Conservation (phyloP, 2,797 vertebrate species). For the Chloroceryle amazona region DNA sequence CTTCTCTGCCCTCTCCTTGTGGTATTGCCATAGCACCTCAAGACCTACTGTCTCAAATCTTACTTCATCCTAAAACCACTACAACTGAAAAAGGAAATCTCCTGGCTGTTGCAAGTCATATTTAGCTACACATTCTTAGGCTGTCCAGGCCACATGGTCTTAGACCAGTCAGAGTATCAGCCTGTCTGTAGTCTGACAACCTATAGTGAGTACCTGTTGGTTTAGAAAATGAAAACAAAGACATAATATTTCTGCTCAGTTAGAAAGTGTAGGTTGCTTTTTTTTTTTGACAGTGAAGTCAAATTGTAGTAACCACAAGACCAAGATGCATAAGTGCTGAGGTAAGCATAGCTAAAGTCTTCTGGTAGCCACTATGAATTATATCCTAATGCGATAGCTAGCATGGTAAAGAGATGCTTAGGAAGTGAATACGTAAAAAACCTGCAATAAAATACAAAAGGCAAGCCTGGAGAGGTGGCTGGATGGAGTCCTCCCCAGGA, state of each 20-base stretch:
- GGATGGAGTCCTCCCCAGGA: not conserved
- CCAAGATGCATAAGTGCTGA: not conserved
- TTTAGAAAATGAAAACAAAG: not conserved
- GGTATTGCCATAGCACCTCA: not conserved
- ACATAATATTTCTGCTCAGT: not conserved
- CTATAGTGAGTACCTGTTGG: not conserved
- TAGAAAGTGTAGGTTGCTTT: not conserved
- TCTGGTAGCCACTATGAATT: not conserved
- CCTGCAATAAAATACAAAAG: conserved; percentile 8
- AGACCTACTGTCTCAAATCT: not conserved
- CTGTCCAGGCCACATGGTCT: not conserved
- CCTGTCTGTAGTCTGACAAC: not conserved
- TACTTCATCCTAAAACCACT: not conserved
- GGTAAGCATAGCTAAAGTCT: not conserved
- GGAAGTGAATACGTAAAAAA: conserved; percentile 26
- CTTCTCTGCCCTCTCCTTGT: not conserved
- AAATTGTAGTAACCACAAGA: not conserved
- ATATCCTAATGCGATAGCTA: not conserved
- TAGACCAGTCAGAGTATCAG: not conserved
- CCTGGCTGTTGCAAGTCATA: not conserved
- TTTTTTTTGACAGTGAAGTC: not conserved
- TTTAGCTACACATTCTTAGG: not conserved
- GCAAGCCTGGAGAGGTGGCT: not conserved
- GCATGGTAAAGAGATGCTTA: not conserved
- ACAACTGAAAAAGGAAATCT: not conserved